phyloP scores from a whole-genome alignment of 1,140 invertebrate species.

The Drosophila sproati region DNA sequence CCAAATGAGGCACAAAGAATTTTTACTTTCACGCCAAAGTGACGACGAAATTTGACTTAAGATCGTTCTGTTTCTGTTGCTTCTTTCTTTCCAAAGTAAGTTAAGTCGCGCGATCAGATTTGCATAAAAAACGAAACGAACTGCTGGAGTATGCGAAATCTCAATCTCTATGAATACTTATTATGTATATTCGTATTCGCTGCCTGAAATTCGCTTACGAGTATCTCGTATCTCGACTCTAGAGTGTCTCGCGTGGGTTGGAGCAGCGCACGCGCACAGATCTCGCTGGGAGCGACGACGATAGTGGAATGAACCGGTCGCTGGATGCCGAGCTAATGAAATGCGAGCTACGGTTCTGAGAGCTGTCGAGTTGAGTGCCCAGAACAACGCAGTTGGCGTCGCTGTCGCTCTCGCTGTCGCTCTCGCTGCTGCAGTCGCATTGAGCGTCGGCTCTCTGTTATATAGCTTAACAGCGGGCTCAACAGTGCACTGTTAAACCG shows the following conservation, averaged over 20 bases:
- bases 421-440: neutral
- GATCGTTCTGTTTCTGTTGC: conserved; percentile 27
- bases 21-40: conserved; percentile 69
- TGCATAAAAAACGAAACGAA: conserved; percentile 65
- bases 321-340: conserved; percentile 78
- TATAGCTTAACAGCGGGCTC: conserved; percentile 41
- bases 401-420: conserved; percentile 4
- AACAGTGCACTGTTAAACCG: conserved; percentile 73
- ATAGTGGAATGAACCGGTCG: conserved; percentile 63
- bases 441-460: conserved; percentile 46
- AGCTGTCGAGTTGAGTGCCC: conserved; percentile 68
- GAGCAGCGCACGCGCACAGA: conserved; percentile 69
- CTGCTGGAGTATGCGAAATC: conserved; percentile 10
- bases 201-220: neutral
- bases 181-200: conserved; percentile 10
- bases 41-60: conserved; percentile 37
- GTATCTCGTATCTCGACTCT: neutral
- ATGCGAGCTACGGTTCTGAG: conserved; percentile 68
- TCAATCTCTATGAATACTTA: conserved; percentile 5
- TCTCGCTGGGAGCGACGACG: conserved; percentile 36
- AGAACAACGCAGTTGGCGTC: conserved; percentile 50
- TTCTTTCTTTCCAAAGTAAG: neutral
- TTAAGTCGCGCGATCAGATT: conserved; percentile 37
- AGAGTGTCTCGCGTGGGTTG: conserved; percentile 44
- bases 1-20: conserved; percentile 56